Percentiles rank a stretch among this genome's conserved stretches.
Conservation (phyloP, 2,797 vertebrate genomes). For the Austrolebias charrua region DNA sequence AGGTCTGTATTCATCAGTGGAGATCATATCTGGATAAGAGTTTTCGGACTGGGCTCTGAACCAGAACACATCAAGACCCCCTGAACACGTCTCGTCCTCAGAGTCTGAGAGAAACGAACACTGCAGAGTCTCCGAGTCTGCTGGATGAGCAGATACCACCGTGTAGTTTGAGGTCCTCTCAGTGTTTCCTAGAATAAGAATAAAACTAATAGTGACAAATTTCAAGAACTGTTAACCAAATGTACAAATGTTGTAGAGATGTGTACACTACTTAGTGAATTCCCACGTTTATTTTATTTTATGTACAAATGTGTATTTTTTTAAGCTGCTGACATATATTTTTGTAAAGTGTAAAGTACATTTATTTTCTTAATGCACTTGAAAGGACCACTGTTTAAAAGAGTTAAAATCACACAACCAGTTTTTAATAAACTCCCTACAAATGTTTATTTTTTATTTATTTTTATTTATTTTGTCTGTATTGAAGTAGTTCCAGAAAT, state of each 20-base stretch:
- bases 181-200: not conserved
- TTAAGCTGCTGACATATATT: no score
- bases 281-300: no score
- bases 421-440: not conserved
- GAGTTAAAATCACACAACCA: no score
- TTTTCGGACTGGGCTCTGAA: conserved; percentile 6
- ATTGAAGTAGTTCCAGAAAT: not conserved
- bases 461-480: not conserved
- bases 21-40: conserved; percentile 25
- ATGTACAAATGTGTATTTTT: no score
- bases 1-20: conserved; percentile 1
- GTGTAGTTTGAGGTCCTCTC: not conserved
- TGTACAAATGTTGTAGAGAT: no score
- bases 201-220: no score
- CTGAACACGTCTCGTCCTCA: not conserved
- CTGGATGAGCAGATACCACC: conserved; percentile 11
- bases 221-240: no score
- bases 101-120: conserved; percentile 42
- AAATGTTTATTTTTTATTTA: no score
- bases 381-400: no score
- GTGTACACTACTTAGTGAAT: no score
- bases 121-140: conserved; percentile 5
- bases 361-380: no score
- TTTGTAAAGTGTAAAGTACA: no score
- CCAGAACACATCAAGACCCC: conserved; percentile 29